These are phyloP conservation scores for Loripinus fragilis DNA, from an alignment of 2,888 invertebrate genomes.

Conservation along the genomic window DNA sequence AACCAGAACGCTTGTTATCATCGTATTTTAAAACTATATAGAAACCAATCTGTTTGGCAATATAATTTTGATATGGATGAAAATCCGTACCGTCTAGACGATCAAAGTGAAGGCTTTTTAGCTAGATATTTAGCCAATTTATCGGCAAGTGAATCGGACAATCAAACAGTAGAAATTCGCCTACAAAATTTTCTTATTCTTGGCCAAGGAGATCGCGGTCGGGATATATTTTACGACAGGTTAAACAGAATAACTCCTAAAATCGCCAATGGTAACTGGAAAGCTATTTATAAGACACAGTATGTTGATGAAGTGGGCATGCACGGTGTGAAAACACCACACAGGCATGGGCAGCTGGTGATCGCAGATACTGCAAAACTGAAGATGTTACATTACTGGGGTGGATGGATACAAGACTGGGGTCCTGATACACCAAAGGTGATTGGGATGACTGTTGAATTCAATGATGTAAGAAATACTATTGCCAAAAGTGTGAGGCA, in stretches of 20 bases:
- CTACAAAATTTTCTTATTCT: neutral
- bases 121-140: neutral
- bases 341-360: neutral
- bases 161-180: neutral
- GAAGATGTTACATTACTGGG: constrained; percentile 16
- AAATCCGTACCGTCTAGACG: neutral
- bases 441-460: neutral
- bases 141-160: neutral
- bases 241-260: neutral
- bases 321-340: neutral
- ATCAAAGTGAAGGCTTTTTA: neutral
- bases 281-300: neutral
- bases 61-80: constrained; percentile 20
- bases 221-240: constrained; percentile 3
- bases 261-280: neutral
- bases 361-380: neutral
- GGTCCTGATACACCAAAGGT: neutral
- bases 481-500: neutral
- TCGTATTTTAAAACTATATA: neutral
- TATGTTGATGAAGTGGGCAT: neutral
- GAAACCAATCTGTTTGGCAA: constrained; percentile 1
- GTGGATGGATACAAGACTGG: constrained; percentile 17
- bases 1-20: neutral
- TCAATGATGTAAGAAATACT: neutral
- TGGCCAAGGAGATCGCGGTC: neutral